These are phyloP conservation scores for Hypsopygia costalis DNA, from an alignment of 2,888 invertebrate species.

Conservation along the genomic window DNA sequence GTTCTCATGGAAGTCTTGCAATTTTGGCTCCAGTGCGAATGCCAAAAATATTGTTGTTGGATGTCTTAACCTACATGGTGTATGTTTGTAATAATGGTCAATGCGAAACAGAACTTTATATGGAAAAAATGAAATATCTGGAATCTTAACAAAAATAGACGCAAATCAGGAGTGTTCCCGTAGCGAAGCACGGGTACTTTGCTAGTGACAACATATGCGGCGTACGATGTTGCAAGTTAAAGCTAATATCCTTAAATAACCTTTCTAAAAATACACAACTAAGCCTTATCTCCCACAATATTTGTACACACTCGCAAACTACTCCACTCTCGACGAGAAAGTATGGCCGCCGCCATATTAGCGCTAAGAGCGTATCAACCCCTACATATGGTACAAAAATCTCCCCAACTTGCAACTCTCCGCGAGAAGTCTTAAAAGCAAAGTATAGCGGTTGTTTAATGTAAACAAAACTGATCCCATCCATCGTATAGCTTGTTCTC, in stretches of 20 bases:
- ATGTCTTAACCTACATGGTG: too few species aligned
- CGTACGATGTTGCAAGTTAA: too few species aligned
- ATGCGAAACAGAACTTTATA: too few species aligned
- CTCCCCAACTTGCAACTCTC: slow-evolving; percentile 3
- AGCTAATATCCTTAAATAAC: not conserved
- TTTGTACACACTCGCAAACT: not conserved
- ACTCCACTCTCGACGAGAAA: not conserved
- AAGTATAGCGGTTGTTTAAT: slow-evolving; percentile 10
- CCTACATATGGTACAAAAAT: slow-evolving; percentile 6
- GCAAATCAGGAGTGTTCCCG: too few species aligned
- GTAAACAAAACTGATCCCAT: slow-evolving; percentile 10
- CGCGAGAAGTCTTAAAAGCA: slow-evolving; percentile 8
- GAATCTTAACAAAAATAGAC: too few species aligned
- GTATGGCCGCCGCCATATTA: not conserved
- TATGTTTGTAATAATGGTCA: too few species aligned
- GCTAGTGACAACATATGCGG: too few species aligned
- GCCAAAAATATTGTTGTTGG: too few species aligned
- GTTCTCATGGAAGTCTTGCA: too few species aligned
- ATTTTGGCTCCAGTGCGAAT: too few species aligned
- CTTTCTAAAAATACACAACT: not conserved
- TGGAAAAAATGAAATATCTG: too few species aligned
- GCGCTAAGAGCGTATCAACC: slow-evolving; percentile 5
- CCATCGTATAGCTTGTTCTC: slow-evolving; percentile 13
- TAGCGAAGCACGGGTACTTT: too few species aligned
- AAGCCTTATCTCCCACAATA: not conserved